phyloP scores from a whole-genome alignment of 2,113 vertebrate genomes.

The Carassius gibelio region DNA sequence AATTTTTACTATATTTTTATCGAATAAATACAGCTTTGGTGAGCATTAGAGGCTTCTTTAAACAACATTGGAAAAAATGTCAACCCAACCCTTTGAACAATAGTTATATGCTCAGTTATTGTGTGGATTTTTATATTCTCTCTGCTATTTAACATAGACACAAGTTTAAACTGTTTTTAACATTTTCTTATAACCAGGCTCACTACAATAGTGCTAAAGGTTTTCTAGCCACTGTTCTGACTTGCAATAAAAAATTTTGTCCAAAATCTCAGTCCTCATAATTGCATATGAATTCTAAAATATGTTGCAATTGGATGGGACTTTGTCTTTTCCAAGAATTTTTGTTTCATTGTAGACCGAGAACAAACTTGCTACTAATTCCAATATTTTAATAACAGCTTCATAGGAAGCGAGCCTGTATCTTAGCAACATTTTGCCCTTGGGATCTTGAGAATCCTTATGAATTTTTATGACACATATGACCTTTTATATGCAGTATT shows the following conservation, averaged over 20 bases:
- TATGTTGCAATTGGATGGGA: background rate
- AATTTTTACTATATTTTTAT: background rate
- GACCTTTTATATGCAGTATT: background rate
- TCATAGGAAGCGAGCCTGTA: background rate
- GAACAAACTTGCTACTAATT: background rate
- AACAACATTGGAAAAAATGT: background rate
- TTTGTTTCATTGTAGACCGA: background rate
- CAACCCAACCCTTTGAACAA: background rate
- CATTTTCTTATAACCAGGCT: background rate
- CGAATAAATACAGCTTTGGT: background rate
- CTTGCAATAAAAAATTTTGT: background rate
- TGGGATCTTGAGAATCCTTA: background rate
- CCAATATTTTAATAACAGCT: background rate
- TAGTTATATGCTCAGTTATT: background rate
- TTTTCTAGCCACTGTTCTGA: background rate
- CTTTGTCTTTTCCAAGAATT: background rate
- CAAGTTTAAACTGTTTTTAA: background rate
- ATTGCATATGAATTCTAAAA: background rate
- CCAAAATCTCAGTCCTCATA: background rate
- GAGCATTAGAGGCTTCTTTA: background rate
- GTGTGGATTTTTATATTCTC: background rate
- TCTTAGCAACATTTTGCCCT: conserved; percentile 1
- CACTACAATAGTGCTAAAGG: background rate
- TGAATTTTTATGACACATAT: background rate
- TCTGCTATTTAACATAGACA: background rate